Percentiles rank a stretch among this genome's conserved stretches.
These are phyloP conservation scores for Xylota segnis DNA, from an alignment of 2,888 invertebrate genomes.

Conservation along the genomic window DNA sequence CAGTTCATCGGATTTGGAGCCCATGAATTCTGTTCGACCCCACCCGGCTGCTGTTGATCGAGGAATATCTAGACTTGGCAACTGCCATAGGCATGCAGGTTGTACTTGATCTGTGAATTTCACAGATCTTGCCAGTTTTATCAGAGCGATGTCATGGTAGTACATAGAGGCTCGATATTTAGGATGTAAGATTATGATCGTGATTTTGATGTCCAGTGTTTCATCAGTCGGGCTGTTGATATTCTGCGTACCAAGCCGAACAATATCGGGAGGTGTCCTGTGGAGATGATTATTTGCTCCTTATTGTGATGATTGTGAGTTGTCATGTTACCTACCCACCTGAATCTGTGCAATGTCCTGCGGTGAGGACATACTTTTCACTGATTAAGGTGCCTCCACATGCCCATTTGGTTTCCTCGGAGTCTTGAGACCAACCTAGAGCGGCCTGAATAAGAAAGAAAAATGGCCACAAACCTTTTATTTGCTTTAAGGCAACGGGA, in stretches of 20 bases:
- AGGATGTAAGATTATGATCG: conserved; percentile 85
- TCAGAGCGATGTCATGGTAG: conserved; percentile 87
- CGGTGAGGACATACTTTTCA: conserved; percentile 86
- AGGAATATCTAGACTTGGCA: conserved; percentile 79
- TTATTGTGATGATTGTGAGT: not conserved
- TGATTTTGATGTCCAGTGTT: conserved; percentile 84
- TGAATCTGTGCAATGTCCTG: conserved; percentile 85
- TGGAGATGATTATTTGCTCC: conserved; percentile 59
- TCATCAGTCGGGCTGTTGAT: conserved; percentile 83
- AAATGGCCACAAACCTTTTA: too few relatives aligned
- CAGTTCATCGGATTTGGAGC: conserved; percentile 82
- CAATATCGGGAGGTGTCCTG: conserved; percentile 85
- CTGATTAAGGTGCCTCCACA: conserved; percentile 85
- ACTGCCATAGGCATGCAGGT: conserved; percentile 84
- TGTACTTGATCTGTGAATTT: conserved; percentile 80
- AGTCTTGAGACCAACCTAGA: conserved; percentile 82
- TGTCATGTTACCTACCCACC: conserved; percentile 78
- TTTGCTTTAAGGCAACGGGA: too few relatives aligned
- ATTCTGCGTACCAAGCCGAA: conserved; percentile 86
- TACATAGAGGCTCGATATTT: conserved; percentile 85
- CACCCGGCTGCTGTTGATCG: conserved; percentile 83
- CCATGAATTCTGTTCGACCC: conserved; percentile 82
- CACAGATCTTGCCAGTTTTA: conserved; percentile 83
- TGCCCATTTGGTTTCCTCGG: conserved; percentile 80
- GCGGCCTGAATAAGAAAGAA: conserved; percentile 79